phyloP scores from a whole-genome alignment of 2,888 invertebrate species.

The Venusia cambrica region DNA sequence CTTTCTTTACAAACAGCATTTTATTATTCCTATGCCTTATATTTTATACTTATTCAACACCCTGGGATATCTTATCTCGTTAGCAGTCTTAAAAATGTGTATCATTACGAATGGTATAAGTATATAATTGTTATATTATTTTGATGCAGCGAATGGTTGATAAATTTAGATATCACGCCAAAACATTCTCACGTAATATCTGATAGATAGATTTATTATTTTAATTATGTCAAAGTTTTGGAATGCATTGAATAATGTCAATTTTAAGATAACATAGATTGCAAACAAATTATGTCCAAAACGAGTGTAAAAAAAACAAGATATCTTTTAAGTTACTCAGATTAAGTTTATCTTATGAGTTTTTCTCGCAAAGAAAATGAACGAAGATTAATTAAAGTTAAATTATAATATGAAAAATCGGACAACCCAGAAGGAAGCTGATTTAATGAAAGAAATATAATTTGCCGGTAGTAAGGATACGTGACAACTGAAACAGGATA shows the following conservation, averaged over 20 bases:
- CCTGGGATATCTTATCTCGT: too few relatives aligned
- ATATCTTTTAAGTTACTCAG: too few relatives aligned
- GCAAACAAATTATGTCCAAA: too few relatives aligned
- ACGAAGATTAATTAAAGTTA: background rate
- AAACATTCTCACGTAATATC: constrained; percentile 35
- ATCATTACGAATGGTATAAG: too few relatives aligned
- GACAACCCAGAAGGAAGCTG: background rate
- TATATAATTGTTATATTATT: constrained; percentile 17
- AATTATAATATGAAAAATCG: background rate
- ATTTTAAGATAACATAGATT: too few relatives aligned
- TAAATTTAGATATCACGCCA: constrained; percentile 22
- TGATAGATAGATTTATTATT: constrained; percentile 21
- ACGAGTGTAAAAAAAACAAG: too few relatives aligned
- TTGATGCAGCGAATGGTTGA: constrained; percentile 17
- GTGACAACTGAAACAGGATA: constrained; percentile 19
- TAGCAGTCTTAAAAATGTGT: too few relatives aligned
- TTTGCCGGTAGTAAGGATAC: constrained; percentile 6
- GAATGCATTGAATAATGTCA: background rate
- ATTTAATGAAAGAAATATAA: constrained; percentile 13
- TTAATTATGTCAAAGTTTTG: constrained; percentile 1
- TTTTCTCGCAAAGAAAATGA: too few relatives aligned
- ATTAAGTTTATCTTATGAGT: too few relatives aligned
- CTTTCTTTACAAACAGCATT: too few relatives aligned
- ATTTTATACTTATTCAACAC: too few relatives aligned
- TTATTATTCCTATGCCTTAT: too few relatives aligned